These are phyloP conservation scores for Rhegmatorhina hoffmannsi DNA, from an alignment of 2,113 vertebrate genomes.

Conservation along the genomic window DNA sequence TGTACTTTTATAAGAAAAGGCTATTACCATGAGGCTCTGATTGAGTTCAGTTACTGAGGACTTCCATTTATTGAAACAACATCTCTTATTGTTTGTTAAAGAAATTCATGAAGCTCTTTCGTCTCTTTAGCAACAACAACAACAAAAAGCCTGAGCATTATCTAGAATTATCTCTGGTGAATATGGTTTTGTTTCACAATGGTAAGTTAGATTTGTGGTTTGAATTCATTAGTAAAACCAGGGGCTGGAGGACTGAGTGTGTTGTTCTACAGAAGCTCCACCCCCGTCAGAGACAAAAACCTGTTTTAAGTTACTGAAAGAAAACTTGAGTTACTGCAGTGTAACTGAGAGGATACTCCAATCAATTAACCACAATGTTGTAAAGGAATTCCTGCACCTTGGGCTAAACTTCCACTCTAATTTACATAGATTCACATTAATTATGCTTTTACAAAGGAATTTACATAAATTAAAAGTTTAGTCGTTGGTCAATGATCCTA, in stretches of 20 bases:
- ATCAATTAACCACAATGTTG: background rate
- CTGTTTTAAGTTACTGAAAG: background rate
- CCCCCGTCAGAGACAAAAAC: background rate
- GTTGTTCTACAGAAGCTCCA: background rate
- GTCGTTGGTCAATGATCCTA: background rate
- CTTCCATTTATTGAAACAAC: background rate
- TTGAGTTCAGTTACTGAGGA: background rate
- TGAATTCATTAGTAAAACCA: background rate
- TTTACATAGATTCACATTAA: background rate
- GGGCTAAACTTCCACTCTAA: background rate
- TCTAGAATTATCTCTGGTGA: background rate
- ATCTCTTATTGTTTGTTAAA: background rate
- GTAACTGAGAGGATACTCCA: background rate
- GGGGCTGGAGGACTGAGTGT: rapidly evolving
- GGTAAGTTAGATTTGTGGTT: background rate
- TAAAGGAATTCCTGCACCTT: background rate
- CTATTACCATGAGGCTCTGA: background rate
- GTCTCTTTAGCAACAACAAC: background rate
- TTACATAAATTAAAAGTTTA: background rate
- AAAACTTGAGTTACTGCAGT: background rate
- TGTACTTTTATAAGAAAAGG: background rate
- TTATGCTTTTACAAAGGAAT: conserved; percentile 8
- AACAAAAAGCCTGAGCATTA: background rate
- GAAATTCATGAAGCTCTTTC: background rate
- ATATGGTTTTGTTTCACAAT: background rate